phyloP scores from a whole-genome alignment of 2,888 invertebrate species.

The Ctena decussata region DNA sequence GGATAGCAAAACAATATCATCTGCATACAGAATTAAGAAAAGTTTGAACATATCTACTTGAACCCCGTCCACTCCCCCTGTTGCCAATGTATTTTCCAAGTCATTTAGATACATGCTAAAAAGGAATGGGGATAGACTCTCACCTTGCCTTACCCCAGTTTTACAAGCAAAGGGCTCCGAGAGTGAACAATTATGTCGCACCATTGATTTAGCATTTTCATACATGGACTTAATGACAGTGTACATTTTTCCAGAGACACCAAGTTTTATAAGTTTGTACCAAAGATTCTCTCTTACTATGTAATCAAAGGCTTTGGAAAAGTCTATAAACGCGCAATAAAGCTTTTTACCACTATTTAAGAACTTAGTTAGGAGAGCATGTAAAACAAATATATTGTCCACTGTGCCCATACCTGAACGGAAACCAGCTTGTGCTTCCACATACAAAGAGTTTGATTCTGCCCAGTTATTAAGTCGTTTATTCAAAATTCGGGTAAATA shows the following conservation, averaged over 20 bases:
- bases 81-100: no score
- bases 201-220: slow-evolving; percentile 13
- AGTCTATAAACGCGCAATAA: slow-evolving; percentile 33
- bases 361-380: slow-evolving; percentile 15
- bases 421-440: background rate
- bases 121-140: slow-evolving; percentile 39
- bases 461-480: background rate
- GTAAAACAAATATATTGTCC: slow-evolving; percentile 21
- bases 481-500: slow-evolving; percentile 16
- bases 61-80: no score
- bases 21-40: no score
- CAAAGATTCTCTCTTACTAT: slow-evolving; percentile 23
- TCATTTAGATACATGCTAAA: no score
- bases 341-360: slow-evolving; percentile 17
- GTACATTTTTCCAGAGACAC: slow-evolving; percentile 18
- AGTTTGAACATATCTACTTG: no score
- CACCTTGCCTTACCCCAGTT: slow-evolving; percentile 31
- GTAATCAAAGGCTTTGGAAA: slow-evolving; percentile 34
- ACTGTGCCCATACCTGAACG: background rate
- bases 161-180: slow-evolving; percentile 21
- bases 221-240: slow-evolving; percentile 27
- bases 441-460: background rate
- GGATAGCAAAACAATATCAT: no score
- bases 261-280: slow-evolving; percentile 20
- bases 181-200: background rate